Evolutionary conservation across 2,888 invertebrate genomes (phyloP), one percentile per base, ranked within the genome.

Genomic region (Pediacus dermestoides): DNA sequence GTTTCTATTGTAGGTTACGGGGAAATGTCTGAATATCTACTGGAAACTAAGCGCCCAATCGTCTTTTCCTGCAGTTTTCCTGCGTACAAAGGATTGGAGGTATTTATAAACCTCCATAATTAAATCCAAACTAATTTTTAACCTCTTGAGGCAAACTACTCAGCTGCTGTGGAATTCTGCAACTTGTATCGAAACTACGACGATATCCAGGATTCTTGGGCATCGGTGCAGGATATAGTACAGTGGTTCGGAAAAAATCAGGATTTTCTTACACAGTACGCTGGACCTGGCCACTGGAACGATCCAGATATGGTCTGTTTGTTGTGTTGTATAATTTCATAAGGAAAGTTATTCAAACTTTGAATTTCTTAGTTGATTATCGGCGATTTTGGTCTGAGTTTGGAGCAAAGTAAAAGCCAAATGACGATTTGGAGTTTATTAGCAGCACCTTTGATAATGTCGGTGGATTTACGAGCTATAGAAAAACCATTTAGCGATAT

Each of bases 41-140:
- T n/a, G n/a, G n/a, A n/a, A n/a, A n/a, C n/a, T n/a, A n/a, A n/a
- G n/a, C n/a, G n/a, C n/a, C n/a, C n/a, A n/a, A n/a, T 88, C 46
- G 71, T 85, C 0, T 88, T 82, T 60, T 84, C 85, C 0, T 88
- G 88, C 67, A 83, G 83, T 55, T 88, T 86, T 85, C 88, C 88
- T 1, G 81, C 81, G 3, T 88, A 88, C 57, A 76, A 78, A 58
- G 74, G 76, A 38, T 74, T 67, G 33, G 66, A 70, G 58, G 71
- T 4, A 18, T 8, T 18, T 4, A 4, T 6, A 18, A 18, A 18
- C 4, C 18, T 18, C 4, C 18, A 18, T 18, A 70, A 37, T 8
- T 18, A 2, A 16, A 71, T 45, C 55, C 30, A 16, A 10, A 21
- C 9, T 10, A 33, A 13, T 36, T 37, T 40, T 21, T 67, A 16